Evolutionary conservation across 1,140 invertebrate genomes (phyloP).

Genomic region (Elymnias hypermnestra): DNA sequence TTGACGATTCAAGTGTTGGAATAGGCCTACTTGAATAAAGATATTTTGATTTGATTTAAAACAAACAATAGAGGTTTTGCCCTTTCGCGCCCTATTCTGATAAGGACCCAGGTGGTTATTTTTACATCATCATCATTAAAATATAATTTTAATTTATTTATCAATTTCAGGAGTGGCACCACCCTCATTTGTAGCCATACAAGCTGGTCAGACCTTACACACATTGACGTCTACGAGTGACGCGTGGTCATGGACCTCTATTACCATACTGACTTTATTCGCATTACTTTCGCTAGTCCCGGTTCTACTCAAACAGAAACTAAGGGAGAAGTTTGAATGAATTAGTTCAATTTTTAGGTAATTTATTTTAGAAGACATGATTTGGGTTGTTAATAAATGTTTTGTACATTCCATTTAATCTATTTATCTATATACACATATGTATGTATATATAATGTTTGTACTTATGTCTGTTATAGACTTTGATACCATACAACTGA

Average conservation of each 20-base stretch:
- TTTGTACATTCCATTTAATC: conserved; percentile 55
- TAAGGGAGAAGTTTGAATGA: conserved; percentile 89
- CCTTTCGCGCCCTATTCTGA: no score
- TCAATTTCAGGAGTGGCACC: conserved; percentile 96
- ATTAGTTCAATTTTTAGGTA: conserved; percentile 36
- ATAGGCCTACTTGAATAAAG: no score
- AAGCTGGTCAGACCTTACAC: conserved; percentile 97
- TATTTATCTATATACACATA: conserved; percentile 23
- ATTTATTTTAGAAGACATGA: conserved; percentile 51
- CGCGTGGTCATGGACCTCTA: conserved; percentile 92
- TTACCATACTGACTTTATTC: conserved; percentile 86
- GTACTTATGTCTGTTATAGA: no score
- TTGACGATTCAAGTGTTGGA: no score
- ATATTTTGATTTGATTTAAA: no score
- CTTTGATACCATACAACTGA: no score
- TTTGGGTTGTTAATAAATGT: conserved; percentile 46
- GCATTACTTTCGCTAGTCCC: conserved; percentile 92
- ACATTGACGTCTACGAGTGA: conserved; percentile 93
- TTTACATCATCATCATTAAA: no score
- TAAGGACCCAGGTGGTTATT: no score
- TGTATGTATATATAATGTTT: no score
- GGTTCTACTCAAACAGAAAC: conserved; percentile 90
- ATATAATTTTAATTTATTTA: no score
- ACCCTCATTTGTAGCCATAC: conserved; percentile 97
- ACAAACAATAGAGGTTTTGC: no score